These are phyloP conservation scores for Perithous albicinctus DNA, from an alignment of 2,888 invertebrate species.

Conservation along the genomic window DNA sequence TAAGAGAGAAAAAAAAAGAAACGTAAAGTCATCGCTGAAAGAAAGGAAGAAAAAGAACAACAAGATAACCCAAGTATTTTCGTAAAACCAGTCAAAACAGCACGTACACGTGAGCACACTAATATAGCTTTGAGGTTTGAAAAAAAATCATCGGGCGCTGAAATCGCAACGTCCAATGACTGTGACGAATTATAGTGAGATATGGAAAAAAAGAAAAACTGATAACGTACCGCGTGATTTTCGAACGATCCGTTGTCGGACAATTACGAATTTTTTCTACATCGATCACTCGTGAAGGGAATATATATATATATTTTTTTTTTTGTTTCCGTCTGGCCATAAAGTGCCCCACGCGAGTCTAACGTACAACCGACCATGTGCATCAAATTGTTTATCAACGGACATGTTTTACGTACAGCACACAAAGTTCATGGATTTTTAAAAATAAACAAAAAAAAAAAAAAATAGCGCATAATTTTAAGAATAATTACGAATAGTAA, in stretches of 20 bases:
- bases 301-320: conserved; percentile 20
- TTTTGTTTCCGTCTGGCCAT: conserved; percentile 10
- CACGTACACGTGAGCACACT: conserved; percentile 54
- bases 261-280: conserved; percentile 44
- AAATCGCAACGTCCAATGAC: conserved; percentile 8
- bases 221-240: conserved; percentile 23
- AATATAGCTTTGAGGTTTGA: conserved; percentile 17
- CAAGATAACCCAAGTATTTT: conserved; percentile 57
- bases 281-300: conserved; percentile 21
- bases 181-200: conserved; percentile 35
- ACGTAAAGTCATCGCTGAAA: conserved; percentile 10
- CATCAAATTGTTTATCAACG: conserved; percentile 31
- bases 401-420: conserved; percentile 51
- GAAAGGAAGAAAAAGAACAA: conserved; percentile 21
- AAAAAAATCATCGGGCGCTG: background rate
- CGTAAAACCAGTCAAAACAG: conserved; percentile 56
- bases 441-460: too few species aligned
- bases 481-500: conserved; percentile 20
- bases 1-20: conserved; percentile 82
- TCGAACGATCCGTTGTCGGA: conserved; percentile 27
- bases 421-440: conserved; percentile 57
- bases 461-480: conserved; percentile 56
- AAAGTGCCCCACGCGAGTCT: conserved; percentile 13
- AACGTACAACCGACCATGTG: conserved; percentile 44
- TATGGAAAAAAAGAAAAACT: conserved; percentile 10